A percentile compares a stretch with the other conserved stretches of the same genome.
phyloP scores from a whole-genome alignment of 64 coral and sea anemone genomes.

The Orbicella faveolata region DNA sequence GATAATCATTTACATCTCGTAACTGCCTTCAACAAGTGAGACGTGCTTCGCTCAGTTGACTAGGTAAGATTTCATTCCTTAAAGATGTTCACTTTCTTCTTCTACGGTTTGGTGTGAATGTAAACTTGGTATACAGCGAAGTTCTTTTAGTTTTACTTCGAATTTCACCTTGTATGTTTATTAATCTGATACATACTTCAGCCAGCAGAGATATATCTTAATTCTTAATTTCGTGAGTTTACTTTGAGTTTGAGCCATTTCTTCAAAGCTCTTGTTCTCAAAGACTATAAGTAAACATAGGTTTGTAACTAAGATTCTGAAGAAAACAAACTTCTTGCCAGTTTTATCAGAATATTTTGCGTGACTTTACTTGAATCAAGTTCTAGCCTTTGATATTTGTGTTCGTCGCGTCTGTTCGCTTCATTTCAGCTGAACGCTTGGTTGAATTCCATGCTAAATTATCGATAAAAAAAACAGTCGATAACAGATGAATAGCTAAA shows the following conservation, averaged over 20 bases:
- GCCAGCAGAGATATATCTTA: neutral
- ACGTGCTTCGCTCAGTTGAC: neutral
- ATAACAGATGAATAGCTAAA: neutral
- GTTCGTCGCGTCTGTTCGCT: neutral
- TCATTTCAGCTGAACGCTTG: neutral
- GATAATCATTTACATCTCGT: neutral
- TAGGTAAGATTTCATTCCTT: neutral
- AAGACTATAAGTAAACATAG: constrained; percentile 6
- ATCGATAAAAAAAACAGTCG: neutral
- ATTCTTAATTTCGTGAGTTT: neutral
- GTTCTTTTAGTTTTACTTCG: neutral
- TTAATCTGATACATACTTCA: neutral
- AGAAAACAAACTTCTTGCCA: neutral
- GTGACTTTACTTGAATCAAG: neutral
- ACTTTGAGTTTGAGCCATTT: neutral
- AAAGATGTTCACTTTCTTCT: neutral
- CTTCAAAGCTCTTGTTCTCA: neutral
- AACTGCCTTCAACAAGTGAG: neutral
- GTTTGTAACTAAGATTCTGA: neutral
- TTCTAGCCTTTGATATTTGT: neutral
- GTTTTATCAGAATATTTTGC: neutral
- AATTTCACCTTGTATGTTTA: neutral
- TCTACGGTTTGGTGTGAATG: neutral
- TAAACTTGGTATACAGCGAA: neutral
- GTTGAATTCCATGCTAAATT: neutral